Evolutionary conservation across 2,797 vertebrate species (phyloP), one percentile per base, ranked within the genome.

Genomic region (Epinephelus coioides): DNA sequence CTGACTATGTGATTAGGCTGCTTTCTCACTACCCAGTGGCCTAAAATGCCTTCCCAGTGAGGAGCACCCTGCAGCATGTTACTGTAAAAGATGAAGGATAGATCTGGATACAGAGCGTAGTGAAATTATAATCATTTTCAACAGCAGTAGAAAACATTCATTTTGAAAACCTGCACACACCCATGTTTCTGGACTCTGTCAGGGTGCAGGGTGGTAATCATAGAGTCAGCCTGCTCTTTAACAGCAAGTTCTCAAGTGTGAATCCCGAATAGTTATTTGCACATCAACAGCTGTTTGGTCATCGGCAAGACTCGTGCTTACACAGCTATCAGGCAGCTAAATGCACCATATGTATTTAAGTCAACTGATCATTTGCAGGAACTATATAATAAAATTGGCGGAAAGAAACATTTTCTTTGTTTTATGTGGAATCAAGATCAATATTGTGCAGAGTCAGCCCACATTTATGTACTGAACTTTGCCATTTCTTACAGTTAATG

Each of bases 1-100:
- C 76, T 49, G 78, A 88, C 75, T 64, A 13, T 91, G 82, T 88
- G 87, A 91, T 89, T 89, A 71, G 46, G 76, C 54, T 68, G 76
- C 66, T 82, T 77, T 87, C 79, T 88, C 82, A 56, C 77, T 49
- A 38, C 65, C 18, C 72, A 15, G 49, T 2, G 53, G 25, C 79
- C 55, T 18, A 15, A 77, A 76, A 79, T 18, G 21, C 40, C 66
- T 30, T 60, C 62, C 57, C 61, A 69, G 68, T 0, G 40, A 84
- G 70, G 46, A 77, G 19, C 3, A 11, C 25, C 0, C 3, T 21
- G 55, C 63, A 55, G 61, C 34, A 34, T 57, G 10, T 62, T 67
- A 44, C 71, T 46, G 47, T 23, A 47, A 65, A 34, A 40, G 27
- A 69, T 54, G 3, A 14, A 30, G 11, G 38, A 49, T 6, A 0